These are phyloP conservation scores for Zosterops lateralis DNA, from an alignment of 2,113 vertebrate genomes.

Conservation along the genomic window DNA sequence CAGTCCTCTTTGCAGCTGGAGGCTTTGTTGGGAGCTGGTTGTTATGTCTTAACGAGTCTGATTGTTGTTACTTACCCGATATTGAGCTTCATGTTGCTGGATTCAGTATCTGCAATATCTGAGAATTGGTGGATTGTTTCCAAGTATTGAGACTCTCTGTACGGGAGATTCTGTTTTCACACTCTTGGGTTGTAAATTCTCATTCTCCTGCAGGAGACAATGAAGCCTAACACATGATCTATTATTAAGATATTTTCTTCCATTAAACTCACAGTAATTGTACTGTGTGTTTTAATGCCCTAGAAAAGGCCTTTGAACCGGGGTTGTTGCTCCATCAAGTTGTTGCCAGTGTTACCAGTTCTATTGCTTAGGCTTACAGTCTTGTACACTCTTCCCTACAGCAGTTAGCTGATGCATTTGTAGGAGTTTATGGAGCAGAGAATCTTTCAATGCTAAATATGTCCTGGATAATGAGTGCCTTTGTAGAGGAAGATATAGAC, in stretches of 20 bases:
- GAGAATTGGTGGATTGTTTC: neutral
- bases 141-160: neutral
- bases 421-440: neutral
- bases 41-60: neutral
- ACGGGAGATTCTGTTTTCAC: neutral
- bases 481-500: neutral
- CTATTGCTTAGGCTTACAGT: neutral
- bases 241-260: neutral
- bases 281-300: neutral
- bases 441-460: neutral
- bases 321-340: neutral
- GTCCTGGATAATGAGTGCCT: accelerated
- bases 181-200: neutral
- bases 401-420: neutral
- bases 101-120: neutral
- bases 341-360: accelerated
- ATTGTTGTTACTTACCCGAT: neutral
- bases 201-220: accelerated
- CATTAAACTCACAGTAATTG: neutral
- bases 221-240: neutral
- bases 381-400: accelerated
- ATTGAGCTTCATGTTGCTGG: neutral
- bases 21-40: neutral
- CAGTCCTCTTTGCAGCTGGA: neutral
- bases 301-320: neutral